These are phyloP conservation scores for Oriolus oriolus DNA, from an alignment of 2,113 vertebrate genomes.

Conservation along the genomic window DNA sequence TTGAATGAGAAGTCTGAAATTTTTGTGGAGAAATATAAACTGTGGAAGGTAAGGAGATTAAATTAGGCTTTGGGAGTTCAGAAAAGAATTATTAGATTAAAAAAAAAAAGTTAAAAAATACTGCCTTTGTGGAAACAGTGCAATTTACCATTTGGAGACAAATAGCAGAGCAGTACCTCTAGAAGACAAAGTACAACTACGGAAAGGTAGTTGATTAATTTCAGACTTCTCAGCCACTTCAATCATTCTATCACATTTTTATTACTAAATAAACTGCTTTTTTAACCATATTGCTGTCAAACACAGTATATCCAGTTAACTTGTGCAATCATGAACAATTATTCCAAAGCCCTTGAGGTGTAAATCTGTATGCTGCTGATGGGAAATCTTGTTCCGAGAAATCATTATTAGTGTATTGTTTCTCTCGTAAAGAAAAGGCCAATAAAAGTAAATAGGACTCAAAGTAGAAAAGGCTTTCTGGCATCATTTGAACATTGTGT, in stretches of 20 bases:
- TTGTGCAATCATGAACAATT: neutral
- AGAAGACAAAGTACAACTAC: neutral
- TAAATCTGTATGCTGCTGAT: neutral
- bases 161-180: neutral
- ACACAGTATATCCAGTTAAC: neutral
- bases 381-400: neutral
- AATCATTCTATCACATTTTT: neutral
- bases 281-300: neutral
- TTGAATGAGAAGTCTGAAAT: neutral
- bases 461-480: neutral
- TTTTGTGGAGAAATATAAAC: neutral
- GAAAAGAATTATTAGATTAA: neutral
- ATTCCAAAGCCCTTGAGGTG: neutral
- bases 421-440: neutral
- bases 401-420: slow-evolving; percentile 25
- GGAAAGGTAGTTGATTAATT: neutral
- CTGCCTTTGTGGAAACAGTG: neutral
- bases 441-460: neutral
- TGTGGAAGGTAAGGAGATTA: slow-evolving; percentile 12
- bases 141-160: neutral
- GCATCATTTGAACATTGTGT: neutral
- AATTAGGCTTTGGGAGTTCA: neutral
- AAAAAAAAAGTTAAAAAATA: neutral
- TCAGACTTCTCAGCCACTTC: neutral
- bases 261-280: neutral